Conservation (phyloP, 2,113 vertebrate species). For the Rhea pennata region DNA sequence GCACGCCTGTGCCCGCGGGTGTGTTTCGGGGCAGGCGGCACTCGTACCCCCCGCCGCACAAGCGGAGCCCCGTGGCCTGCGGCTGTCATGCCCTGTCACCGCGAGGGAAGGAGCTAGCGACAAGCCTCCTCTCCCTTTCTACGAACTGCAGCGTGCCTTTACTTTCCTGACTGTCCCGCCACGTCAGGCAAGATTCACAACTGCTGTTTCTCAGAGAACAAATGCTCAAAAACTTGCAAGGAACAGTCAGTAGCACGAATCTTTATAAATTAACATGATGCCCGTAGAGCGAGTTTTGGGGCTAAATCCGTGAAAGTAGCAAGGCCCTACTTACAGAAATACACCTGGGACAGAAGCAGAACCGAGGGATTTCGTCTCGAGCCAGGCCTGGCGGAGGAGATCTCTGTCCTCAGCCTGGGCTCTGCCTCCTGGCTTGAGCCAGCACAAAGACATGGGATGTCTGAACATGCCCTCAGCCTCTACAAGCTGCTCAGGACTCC, state of each 20-base stretch:
- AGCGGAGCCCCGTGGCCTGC: neutral
- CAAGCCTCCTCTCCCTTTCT: neutral
- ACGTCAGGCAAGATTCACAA: neutral
- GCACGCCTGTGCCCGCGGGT: neutral
- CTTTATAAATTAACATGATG: neutral
- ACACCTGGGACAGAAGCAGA: neutral
- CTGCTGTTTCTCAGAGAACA: neutral
- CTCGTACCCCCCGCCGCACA: neutral
- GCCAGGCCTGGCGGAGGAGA: neutral
- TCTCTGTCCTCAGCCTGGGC: neutral
- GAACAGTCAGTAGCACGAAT: neutral
- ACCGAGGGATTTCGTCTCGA: neutral
- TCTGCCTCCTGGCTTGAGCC: neutral
- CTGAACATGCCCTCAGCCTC: neutral
- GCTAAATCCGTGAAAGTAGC: neutral
- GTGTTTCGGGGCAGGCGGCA: neutral
- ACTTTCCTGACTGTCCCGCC: neutral
- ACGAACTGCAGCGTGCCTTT: neutral
- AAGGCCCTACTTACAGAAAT: neutral
- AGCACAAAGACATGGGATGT: accelerated
- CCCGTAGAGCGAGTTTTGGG: neutral
- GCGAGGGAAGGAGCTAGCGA: neutral
- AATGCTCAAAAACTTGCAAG: neutral
- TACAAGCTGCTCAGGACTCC: neutral
- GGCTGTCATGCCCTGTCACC: neutral